Evolutionary conservation across 1,140 invertebrate species (phyloP).

Genomic region (Tetramorium alpestre): DNA sequence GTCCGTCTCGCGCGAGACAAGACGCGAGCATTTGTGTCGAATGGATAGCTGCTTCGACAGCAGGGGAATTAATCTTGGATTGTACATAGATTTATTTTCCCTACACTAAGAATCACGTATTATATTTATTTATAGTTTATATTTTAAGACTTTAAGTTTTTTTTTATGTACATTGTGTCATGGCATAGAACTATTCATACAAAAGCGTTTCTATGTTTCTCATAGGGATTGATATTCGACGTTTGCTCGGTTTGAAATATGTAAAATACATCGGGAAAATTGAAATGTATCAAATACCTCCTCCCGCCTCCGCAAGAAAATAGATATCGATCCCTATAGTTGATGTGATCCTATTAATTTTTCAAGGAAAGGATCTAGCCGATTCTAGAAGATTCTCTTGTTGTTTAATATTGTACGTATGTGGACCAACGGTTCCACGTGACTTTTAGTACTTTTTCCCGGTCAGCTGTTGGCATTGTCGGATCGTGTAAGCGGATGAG

Average conservation of each 20-base stretch:
- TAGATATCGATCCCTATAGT: background rate
- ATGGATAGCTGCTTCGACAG: too few species aligned
- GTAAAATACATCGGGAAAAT: background rate
- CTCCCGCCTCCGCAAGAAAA: background rate
- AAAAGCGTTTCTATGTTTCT: background rate
- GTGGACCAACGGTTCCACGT: too few species aligned
- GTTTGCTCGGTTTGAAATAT: background rate
- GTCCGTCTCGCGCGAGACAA: constrained; percentile 63
- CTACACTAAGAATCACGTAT: background rate
- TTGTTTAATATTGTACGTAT: too few species aligned
- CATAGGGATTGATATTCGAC: background rate
- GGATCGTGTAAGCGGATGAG: too few species aligned
- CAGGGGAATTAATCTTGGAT: background rate
- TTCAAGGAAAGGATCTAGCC: too few species aligned
- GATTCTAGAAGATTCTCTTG: too few species aligned
- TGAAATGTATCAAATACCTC: background rate
- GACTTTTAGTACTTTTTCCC: too few species aligned
- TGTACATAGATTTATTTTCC: background rate
- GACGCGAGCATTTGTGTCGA: constrained; percentile 1
- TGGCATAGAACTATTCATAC: background rate
- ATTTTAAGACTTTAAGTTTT: background rate
- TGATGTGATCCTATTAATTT: background rate
- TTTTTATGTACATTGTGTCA: background rate
- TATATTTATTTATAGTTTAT: background rate
- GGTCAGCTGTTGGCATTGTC: too few species aligned